Evolutionary conservation across 2,797 vertebrate genomes (phyloP), one percentile per base, ranked within the genome.

Genomic region (Myripristis murdjan): DNA sequence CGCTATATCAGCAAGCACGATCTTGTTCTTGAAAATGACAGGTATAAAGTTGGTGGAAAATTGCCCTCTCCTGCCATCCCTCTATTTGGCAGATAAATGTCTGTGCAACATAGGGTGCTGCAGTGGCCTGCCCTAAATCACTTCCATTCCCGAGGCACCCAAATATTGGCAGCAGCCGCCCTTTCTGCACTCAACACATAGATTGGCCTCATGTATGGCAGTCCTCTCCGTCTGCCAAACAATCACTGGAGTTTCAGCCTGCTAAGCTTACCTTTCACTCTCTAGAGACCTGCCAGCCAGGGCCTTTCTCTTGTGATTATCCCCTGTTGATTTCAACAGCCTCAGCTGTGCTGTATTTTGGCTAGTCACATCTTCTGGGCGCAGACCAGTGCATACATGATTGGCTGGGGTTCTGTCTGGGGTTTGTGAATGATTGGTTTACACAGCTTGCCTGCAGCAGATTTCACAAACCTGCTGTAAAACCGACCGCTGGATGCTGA

Each of bases 261-360:
- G 62, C 74, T 80, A 74, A 16, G 64, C 54, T 75, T 77, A 76
- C 77, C 77, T 77, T 89, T 78, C 58, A 2, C 70, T 83, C 49
- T 70, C 16, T 66, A 61, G 52, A 80, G 55, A 84, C 77, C 72
- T 77, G 77, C 67, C 56, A 77, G 75, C 77, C 70, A 64, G 69
- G 48, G 69, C 57, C 22, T 60, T 82, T 79, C 80, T 89, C 87
- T 88, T 80, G 83, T 91, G 91, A 92, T 92, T 83, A 83, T 52
- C 88, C 88, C 75, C 73, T 90, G 26, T 28, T n/a, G 90, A 87
- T 87, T 89, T 90, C 85, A 87, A 84, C 87, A 87, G 87, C 80
- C 87, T 91, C 84, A 87, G 86, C 87, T 91, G 86, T 81, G 87
- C 84, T 84, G 81, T 83, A 76, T 85, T 86, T 85, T 84, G 90